Evolutionary conservation across 2,797 vertebrate species (phyloP).

Genomic region (Siniperca undulata): DNA sequence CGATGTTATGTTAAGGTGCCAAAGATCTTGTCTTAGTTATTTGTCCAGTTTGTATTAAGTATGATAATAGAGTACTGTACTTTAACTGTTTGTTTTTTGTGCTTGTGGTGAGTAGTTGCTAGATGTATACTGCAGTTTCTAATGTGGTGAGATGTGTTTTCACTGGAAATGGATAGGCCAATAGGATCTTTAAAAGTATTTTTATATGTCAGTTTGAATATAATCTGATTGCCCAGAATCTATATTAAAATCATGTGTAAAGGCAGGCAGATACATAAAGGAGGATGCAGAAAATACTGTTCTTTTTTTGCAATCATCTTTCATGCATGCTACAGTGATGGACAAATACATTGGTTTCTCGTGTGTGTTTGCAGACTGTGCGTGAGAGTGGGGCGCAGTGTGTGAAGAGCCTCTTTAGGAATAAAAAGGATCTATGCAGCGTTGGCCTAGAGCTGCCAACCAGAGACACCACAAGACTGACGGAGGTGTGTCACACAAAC

Average conservation of each 20-base stretch:
- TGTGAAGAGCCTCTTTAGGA: constrained; percentile 91
- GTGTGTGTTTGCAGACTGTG: constrained; percentile 86
- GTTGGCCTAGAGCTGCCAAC: constrained; percentile 86
- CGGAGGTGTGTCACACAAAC: constrained; percentile 86
- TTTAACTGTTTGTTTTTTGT: background rate
- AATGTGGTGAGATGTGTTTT: constrained; percentile 2
- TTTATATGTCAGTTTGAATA: background rate
- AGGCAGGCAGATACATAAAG: background rate
- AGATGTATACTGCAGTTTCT: background rate
- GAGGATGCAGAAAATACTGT: background rate
- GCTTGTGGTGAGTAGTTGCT: background rate
- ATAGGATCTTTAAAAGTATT: background rate
- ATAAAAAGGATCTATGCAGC: constrained; percentile 91
- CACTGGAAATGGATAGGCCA: background rate
- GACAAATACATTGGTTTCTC: background rate
- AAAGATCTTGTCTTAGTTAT: background rate
- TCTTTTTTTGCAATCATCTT: background rate
- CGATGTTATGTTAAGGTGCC: too few relatives aligned
- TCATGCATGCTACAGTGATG: background rate
- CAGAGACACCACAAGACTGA: constrained; percentile 83
- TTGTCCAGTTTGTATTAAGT: background rate
- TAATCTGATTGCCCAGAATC: background rate
- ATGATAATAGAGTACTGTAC: background rate
- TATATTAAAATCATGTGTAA: background rate
- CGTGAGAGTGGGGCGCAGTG: constrained; percentile 88